Base-by-base conservation (phyloP, 2,797 vertebrate genomes). In the Neosalanx taihuensis region DNA sequence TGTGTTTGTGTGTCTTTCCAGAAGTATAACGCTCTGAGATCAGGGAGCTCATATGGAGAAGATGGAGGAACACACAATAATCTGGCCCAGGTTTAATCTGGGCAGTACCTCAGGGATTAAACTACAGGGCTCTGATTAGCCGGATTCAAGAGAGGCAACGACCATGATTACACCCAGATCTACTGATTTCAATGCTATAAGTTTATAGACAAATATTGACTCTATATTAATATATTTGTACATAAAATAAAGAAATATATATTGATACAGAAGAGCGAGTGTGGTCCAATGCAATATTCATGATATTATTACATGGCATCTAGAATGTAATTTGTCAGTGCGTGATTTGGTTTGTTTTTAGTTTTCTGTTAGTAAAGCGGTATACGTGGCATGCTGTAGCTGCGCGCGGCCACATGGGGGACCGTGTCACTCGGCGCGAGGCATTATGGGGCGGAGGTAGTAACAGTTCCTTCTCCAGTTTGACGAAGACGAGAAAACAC, bases 321-420 rank as follows among this genome's bases (percentile, higher is more conserved):
- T 37, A 37, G 35, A 12, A 41, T 41, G 7, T 41, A 10, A 41
- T 41, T 41, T 10, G 37, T 41, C 6, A 41, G 17, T 53, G 51
- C 51, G 17, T 53, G 15, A 17, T 6, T 17, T 53, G 4, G 3
- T 17, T 53, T 17, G 13, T 15, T 53, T 17, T n/a, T 18, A n/a
- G 51, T 17, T n/a, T n/a, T 53, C 51, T 17, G 3, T n/a, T 6
- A 1, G 17, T n/a, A 53, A 53, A 57, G 31, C 17, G 18, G 79
- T 79, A 77, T 78, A 86, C 84, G 84, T 84, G 82, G 82, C 84
- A 81, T 73, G 84, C 26, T 0, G 5, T 29, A 0, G 31, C 67
- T 15, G 0, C 49, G 3, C 4, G 0, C 0, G 57, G 17, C 74
- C 53, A 1, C 70, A 67, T 74, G 60, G 64, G 79, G 78, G 72